Conservation (phyloP, 2,113 vertebrate species). For the Amphilophus citrinellus region DNA sequence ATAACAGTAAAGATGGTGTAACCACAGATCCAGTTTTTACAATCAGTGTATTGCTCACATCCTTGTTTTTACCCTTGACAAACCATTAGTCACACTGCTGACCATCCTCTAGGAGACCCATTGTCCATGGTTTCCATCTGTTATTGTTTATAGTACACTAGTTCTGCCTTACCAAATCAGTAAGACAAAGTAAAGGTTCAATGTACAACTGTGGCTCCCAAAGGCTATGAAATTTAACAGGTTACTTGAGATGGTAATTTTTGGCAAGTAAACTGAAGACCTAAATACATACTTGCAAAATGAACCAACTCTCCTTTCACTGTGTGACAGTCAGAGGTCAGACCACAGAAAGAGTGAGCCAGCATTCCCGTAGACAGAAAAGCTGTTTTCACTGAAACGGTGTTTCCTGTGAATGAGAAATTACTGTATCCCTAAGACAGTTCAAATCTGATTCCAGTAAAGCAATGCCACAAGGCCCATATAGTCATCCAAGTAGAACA, state of each 20-base stretch:
- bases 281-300: slow-evolving; percentile 49
- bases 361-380: slow-evolving; percentile 27
- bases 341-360: slow-evolving; percentile 54
- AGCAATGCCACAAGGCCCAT: slow-evolving; percentile 18
- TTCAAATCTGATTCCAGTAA: slow-evolving; percentile 61
- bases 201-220: background rate
- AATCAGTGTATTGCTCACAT: slow-evolving; percentile 45
- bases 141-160: background rate
- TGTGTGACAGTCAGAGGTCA: slow-evolving; percentile 57
- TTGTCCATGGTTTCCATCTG: slow-evolving; percentile 3
- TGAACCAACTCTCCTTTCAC: slow-evolving; percentile 34
- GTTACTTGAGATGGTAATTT: slow-evolving; percentile 35
- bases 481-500: slow-evolving; percentile 29
- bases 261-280: slow-evolving; percentile 25
- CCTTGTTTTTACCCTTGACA: slow-evolving; percentile 34
- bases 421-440: slow-evolving; percentile 40
- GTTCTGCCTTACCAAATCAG: background rate
- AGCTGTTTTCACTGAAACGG: slow-evolving; percentile 50
- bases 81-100: slow-evolving; percentile 42
- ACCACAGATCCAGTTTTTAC: slow-evolving; percentile 27
- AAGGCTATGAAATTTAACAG: slow-evolving; percentile 12
- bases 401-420: slow-evolving; percentile 62
- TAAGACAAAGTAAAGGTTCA: background rate
- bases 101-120: background rate
- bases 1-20: background rate